Evolutionary conservation across 1,140 invertebrate species (phyloP), one percentile per base, ranked within the genome.

Genomic region (Aphis craccivora): DNA sequence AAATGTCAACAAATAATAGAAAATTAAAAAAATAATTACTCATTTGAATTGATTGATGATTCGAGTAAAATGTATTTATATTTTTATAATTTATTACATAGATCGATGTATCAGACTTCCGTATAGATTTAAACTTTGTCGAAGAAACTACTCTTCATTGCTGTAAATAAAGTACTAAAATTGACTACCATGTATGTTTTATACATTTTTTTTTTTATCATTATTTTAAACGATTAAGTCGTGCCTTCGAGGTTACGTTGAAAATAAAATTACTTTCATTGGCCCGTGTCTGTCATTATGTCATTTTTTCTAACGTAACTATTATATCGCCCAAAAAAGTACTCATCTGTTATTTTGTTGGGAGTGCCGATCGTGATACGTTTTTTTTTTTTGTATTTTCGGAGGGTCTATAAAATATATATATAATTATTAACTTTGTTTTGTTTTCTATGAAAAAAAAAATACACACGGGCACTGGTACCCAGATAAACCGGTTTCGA

Each of bases 191-290:
- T 90, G 37, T 37, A 40, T 20, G 7, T 89, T 89, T 23, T 89
- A 40, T 22, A 87, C 11, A 22, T 30, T 87, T 91, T 37, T 91
- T 45, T 91, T 67, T 22, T 51, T 51, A 51, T 51, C 14, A 76
- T 22, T 20, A 91, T 22, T 67, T 25, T 7, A 18, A 76, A 67
- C 6, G 60, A 30, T 91, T 40, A 22, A 76, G 25, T 91, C 55
- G 90, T 91, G 43, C 2, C 37, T 43, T 91, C 37, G 22, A 25
- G 40, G 60, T 67, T 81, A 35, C 7, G 11, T 91, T 23, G 11
- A 67, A 76, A 76, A 91, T 30, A 91, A 91, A 91, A 91, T 48
- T 45, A 81, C 60, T 91, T 91, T 91, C 90, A n/a, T 91, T 67
- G 60, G 81, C 43, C 30, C 25, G 14, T 40, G 60, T 40, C 60